These are phyloP conservation scores for rat (Rattus norvegicus) DNA, from an alignment of 2,113 vertebrate species.

Conservation along the genomic window GRCr8 NC_086023.1:56078001-56078500, in stretches of 20 bases:
- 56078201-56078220: background rate
- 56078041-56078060: background rate
- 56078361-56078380: background rate
- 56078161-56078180: background rate
- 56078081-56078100: background rate
- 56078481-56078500: background rate
- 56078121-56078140: background rate
- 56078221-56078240: background rate
- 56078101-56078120: background rate
- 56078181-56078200: too few relatives aligned
- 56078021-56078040: background rate
- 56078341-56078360: background rate
- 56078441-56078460: background rate
- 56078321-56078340: accelerated
- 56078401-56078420: background rate
- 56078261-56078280: background rate
- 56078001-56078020: background rate
- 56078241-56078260: background rate
- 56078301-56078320: background rate
- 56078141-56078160: background rate
- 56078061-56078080: too few relatives aligned
- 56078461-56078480: background rate
- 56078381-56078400: background rate
- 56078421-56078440: background rate
- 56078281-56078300: background rate